A percentile compares a stretch with the other conserved stretches of the same genome.
Conservation (phyloP, 2,113 vertebrate genomes). For the Hoplias malabaricus region DNA sequence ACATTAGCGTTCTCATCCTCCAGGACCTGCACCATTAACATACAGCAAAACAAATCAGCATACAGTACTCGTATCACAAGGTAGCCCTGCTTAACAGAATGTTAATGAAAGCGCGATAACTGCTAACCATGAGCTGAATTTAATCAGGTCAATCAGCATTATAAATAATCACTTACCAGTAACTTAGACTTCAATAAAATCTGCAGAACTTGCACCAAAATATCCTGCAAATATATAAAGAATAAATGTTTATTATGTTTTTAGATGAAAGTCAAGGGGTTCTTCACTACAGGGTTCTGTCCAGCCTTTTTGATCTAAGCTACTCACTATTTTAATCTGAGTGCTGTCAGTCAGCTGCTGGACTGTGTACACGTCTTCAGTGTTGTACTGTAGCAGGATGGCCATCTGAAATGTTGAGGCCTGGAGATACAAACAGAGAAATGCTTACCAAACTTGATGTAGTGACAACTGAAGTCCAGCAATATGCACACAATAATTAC, state of each 20-base stretch:
- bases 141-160: neutral
- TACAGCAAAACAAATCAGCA: neutral
- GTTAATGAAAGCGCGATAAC: neutral
- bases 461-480: neutral
- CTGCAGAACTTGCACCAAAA: constrained; percentile 96
- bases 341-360: constrained; percentile 98
- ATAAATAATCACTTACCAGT: constrained; percentile 77
- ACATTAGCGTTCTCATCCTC: constrained; percentile 98
- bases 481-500: no score
- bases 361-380: constrained; percentile 93
- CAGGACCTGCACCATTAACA: constrained; percentile 79
- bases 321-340: constrained; percentile 93
- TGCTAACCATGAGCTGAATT: neutral
- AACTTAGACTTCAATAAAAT: constrained; percentile 97
- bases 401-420: constrained; percentile 99
- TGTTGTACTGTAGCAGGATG: constrained; percentile 97
- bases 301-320: no score
- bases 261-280: no score
- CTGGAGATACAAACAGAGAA: constrained; percentile 60
- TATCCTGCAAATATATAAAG: constrained; percentile 77
- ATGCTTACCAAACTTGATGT: neutral
- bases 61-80: neutral
- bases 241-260: neutral
- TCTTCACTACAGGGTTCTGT: neutral
- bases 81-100: neutral